These are phyloP conservation scores for Notiomystis cincta DNA, from an alignment of 2,113 vertebrate species.

Conservation along the genomic window DNA sequence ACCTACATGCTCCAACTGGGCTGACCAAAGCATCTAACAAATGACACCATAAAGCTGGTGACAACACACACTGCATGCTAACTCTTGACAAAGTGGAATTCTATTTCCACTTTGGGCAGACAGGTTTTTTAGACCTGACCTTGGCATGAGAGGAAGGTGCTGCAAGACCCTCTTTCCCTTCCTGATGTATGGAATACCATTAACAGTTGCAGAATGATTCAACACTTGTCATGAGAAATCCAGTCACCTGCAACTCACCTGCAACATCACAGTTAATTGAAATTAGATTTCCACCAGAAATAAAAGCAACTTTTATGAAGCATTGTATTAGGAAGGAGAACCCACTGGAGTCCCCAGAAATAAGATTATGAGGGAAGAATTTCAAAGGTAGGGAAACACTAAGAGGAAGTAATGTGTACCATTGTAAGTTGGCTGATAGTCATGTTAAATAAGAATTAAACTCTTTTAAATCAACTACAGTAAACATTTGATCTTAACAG, in stretches of 20 bases:
- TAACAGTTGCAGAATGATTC: not conserved
- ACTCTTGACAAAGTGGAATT: not conserved
- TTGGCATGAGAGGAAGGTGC: not conserved
- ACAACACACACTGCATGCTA: not conserved
- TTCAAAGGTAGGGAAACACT: not conserved
- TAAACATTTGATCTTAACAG: not conserved
- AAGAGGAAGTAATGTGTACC: not conserved
- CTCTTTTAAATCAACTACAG: not conserved
- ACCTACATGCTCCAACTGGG: not conserved
- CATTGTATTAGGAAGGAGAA: not conserved
- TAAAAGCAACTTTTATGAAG: not conserved
- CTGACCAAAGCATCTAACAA: not conserved
- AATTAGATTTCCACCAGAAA: not conserved
- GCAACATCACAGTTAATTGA: fast-evolving
- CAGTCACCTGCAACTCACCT: not conserved
- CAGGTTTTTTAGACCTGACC: not conserved
- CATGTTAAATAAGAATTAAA: not conserved
- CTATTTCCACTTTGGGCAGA: not conserved
- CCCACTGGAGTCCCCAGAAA: not conserved
- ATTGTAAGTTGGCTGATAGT: not conserved
- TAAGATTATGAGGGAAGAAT: not conserved
- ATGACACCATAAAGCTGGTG: not conserved
- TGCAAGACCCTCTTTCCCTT: not conserved
- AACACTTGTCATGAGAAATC: not conserved
- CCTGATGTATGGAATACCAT: not conserved